Conservation (phyloP, 2,888 invertebrate species). For the Scaptomyza cyrtandrae region DNA sequence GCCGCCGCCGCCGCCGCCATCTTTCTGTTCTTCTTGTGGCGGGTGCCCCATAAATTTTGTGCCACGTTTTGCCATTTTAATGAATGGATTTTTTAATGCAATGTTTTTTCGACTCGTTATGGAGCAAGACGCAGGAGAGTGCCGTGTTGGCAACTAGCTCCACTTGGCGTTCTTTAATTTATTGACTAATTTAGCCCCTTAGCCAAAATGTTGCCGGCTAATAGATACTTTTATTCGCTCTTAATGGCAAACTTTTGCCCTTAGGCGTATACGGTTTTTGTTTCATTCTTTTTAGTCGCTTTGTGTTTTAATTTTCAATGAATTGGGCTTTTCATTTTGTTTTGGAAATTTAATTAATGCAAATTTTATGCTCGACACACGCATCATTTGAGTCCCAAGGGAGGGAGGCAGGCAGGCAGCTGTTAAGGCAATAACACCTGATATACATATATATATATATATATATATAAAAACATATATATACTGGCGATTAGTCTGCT, state of each 20-base stretch:
- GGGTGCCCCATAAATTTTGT: constrained; percentile 70
- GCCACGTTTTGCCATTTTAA: constrained; percentile 81
- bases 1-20: constrained; percentile 8
- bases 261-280: not conserved
- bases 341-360: constrained; percentile 65
- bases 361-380: constrained; percentile 59
- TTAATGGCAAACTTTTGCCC: constrained; percentile 59
- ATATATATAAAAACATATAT: constrained; percentile 58
- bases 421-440: not conserved
- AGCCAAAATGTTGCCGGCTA: constrained; percentile 37
- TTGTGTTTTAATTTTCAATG: constrained; percentile 9
- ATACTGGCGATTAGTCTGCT: constrained; percentile 53
- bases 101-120: constrained; percentile 73
- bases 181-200: constrained; percentile 71
- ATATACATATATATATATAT: constrained; percentile 8
- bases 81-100: constrained; percentile 81
- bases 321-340: constrained; percentile 35
- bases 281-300: not conserved
- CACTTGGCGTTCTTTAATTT: constrained; percentile 64
- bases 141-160: not conserved
- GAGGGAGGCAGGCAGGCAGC: not conserved
- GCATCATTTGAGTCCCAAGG: constrained; percentile 24
- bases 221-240: constrained; percentile 71
- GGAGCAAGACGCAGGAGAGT: constrained; percentile 8
- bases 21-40: not conserved